Base-by-base conservation (phyloP, 2,888 invertebrate genomes). In the Tetranychus piercei region DNA sequence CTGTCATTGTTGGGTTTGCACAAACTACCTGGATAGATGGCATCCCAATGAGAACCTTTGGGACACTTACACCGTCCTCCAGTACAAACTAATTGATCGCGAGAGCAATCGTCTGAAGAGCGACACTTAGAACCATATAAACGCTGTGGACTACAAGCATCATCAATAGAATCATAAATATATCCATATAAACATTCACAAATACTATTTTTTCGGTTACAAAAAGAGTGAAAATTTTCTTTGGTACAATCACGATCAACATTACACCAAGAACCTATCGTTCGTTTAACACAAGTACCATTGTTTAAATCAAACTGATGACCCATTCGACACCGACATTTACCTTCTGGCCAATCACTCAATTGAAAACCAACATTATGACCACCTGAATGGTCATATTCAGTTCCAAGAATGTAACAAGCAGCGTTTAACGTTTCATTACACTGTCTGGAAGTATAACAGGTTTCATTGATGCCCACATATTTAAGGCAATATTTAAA, bases 211-310 rank as follows among this genome's bases (percentile, higher is more conserved):
- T 43, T n/a, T 34, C 34, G 71, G 66, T 43, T 44, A 69, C 73
- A 73, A 20, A 23, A 23, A 18, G 67, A 34, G 44, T 73, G 23
- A 65, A 73, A 23, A 44, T 20, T 67, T 66, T 67, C 43, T 43
- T 67, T 67, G 18, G 22, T 67, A 45, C 76, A 76, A 67, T 76
- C 75, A 71, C 74, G 73, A 2, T 71, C 72, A 44, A 73, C 70
- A n/a, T 77, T 76, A 71, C 76, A 76, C 76, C 76, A 76, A 66
- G 74, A 72, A 64, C 76, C 76, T 15, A 76, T 74, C 6, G 71
- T 44, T 55, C 71, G n/a, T 34, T 74, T 71, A 1, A 74, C 74
- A 66, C 75, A 76, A 43, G 72, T 45, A 67, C 75, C 73, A 4
- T 7, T n/a, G 3, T 44, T 23, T 1, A 8, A 5, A 23, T 76